Conservation (phyloP, 2,113 vertebrate species). For the Panurus biarmicus region DNA sequence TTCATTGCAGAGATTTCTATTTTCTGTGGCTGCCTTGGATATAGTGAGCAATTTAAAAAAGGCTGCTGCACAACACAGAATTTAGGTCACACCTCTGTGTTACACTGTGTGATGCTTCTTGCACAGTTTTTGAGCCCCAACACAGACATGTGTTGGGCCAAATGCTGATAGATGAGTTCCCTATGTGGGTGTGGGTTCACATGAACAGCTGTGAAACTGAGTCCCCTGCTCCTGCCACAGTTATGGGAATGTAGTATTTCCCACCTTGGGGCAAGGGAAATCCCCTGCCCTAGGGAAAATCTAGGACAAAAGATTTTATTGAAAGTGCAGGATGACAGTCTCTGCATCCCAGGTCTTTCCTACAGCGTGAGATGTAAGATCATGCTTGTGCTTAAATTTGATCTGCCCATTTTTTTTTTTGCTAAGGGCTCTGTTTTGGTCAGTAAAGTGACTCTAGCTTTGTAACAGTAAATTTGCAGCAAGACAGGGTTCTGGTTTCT, state of each 20-base stretch:
- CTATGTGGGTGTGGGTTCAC: too few species aligned
- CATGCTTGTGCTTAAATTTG: neutral
- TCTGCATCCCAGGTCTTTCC: neutral
- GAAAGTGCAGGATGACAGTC: neutral
- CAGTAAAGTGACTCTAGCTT: neutral
- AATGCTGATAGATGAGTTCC: neutral
- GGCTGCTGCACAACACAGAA: neutral
- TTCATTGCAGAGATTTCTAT: neutral
- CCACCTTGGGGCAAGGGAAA: neutral
- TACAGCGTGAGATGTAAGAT: neutral
- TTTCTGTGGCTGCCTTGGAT: neutral
- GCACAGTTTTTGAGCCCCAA: neutral
- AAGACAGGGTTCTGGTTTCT: neutral
- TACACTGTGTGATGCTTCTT: neutral
- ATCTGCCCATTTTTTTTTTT: neutral
- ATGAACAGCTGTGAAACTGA: neutral
- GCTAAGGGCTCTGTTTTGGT: neutral
- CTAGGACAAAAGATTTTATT: neutral
- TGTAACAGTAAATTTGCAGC: neutral
- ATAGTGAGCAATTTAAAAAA: neutral
- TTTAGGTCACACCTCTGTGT: neutral
- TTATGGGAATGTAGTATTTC: neutral
- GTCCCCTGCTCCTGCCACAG: neutral
- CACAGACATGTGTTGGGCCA: accelerated
- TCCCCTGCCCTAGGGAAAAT: neutral